Percentiles rank a stretch among this genome's conserved stretches.
phyloP scores from a whole-genome alignment of 2,113 vertebrate genomes.

The Spea multiplicata region DNA sequence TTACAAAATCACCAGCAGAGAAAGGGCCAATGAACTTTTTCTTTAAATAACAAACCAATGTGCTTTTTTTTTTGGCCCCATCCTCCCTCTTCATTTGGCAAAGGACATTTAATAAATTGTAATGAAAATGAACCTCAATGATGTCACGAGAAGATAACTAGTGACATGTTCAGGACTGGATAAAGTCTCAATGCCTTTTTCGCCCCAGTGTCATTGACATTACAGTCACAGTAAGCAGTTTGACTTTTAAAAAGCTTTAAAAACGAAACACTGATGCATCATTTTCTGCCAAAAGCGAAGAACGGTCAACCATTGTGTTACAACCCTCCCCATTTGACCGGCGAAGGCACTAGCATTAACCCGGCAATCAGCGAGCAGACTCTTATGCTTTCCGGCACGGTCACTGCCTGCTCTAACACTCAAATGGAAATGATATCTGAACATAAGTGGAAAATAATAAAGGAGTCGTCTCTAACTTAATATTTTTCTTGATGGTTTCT shows the following conservation, averaged over 20 bases:
- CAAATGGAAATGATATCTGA: neutral
- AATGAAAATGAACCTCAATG: neutral
- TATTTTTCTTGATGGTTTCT: too few relatives aligned
- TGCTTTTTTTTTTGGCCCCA: neutral
- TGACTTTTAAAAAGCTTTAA: neutral
- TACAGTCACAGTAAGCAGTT: neutral
- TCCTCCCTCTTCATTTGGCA: neutral
- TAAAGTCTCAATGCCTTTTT: neutral
- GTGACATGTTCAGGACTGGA: neutral
- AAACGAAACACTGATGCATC: too few relatives aligned
- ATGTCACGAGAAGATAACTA: neutral
- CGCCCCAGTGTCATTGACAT: neutral
- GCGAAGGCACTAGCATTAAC: slow-evolving; percentile 39
- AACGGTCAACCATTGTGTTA: neutral
- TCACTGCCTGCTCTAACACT: slow-evolving; percentile 36
- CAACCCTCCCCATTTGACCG: neutral
- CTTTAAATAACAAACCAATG: neutral
- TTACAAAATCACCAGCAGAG: neutral
- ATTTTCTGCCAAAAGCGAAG: neutral
- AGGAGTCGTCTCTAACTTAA: too few relatives aligned
- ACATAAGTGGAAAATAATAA: neutral
- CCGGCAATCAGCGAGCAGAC: slow-evolving; percentile 22
- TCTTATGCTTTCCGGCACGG: slow-evolving; percentile 25
- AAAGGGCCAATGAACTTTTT: neutral
- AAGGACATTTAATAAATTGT: neutral